Percentiles rank a stretch among this genome's conserved stretches.
Conservation (phyloP, 1,140 invertebrate species). For the Drosophila cardini region DNA sequence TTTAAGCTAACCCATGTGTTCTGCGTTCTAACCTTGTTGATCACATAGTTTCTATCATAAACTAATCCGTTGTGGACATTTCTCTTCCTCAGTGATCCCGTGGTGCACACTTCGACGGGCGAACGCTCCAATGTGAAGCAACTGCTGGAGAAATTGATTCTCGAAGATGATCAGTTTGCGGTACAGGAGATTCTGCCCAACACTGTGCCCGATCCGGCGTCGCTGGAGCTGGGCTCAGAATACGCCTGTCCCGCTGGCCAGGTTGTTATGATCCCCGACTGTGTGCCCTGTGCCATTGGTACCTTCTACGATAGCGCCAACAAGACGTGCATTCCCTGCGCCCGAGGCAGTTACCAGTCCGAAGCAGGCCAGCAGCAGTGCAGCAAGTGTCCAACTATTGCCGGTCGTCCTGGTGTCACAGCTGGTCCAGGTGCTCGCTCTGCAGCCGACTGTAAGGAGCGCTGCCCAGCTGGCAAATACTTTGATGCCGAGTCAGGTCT, state of each 20-base stretch:
- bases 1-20: constrained; percentile 53
- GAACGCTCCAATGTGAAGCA: constrained; percentile 93
- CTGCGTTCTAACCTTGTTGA: constrained; percentile 46
- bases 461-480: constrained; percentile 95
- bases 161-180: constrained; percentile 96
- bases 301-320: constrained; percentile 92
- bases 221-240: constrained; percentile 93
- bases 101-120: constrained; percentile 93
- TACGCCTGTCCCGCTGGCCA: constrained; percentile 97
- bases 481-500: constrained; percentile 93
- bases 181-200: constrained; percentile 97
- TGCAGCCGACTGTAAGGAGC: constrained; percentile 95
- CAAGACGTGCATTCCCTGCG: constrained; percentile 93
- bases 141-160: constrained; percentile 93
- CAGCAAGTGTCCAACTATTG: constrained; percentile 93
- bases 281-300: constrained; percentile 97
- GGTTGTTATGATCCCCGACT: constrained; percentile 96
- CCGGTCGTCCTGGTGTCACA: constrained; percentile 94
- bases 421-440: constrained; percentile 93
- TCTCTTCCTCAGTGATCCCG: constrained; percentile 90
- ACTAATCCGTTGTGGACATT: constrained; percentile 18
- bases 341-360: constrained; percentile 96
- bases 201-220: constrained; percentile 96
- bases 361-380: constrained; percentile 95
- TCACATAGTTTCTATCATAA: not conserved